Base-by-base conservation (phyloP, 1,140 invertebrate genomes). In the Lasioglossum albipes region DNA sequence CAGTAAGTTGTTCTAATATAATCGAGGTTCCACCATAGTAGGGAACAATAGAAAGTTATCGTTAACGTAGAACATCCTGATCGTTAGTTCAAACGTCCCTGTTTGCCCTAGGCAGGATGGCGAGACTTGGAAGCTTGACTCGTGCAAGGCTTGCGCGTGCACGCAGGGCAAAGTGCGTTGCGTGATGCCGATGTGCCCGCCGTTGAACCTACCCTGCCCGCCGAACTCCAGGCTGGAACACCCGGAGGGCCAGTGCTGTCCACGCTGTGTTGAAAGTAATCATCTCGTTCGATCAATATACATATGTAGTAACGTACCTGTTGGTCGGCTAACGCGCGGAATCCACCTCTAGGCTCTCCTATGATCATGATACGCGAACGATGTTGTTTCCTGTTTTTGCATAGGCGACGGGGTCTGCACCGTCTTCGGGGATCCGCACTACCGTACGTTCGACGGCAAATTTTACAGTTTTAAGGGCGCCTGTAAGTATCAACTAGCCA, bases 391-490 rank as follows among this genome's bases (percentile, higher is more conserved):
- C 52, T 20, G 45, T 49, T 49, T 49, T 49, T 12, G 5, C n/a
- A 49, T 89, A 96, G 96, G 94, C 75, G 97, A 98, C 73, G 97
- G 97, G 7, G 96, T 97, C 0, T 99, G 98, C 91, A 97, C 97
- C 0, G 97, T 98, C 0, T 99, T 97, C 90, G 98, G 98, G 2
- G 97, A 99, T 92, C 97, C 98, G 0, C 97, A 99, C 89, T 99
- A 98, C 90, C 95, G 96, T 85, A 98, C 97, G 9, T 99, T 98
- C 91, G 98, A 99, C 89, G 98, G 98, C 27, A 96, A 96, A 87
- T 97, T 97, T 80, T 98, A 97, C 90, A 98, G 96, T 88, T 99
- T 98, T 90, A 97, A 98, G 92, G 97, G 97, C 18, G 95, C 97
- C 0, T 99, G 98, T 92, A 98, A 98, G 91, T 99, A 99, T 90